A percentile compares a stretch with the other conserved stretches of the same genome.
These are phyloP conservation scores for Tipula lateralis DNA, from an alignment of 2,888 invertebrate genomes.

Conservation along the genomic window DNA sequence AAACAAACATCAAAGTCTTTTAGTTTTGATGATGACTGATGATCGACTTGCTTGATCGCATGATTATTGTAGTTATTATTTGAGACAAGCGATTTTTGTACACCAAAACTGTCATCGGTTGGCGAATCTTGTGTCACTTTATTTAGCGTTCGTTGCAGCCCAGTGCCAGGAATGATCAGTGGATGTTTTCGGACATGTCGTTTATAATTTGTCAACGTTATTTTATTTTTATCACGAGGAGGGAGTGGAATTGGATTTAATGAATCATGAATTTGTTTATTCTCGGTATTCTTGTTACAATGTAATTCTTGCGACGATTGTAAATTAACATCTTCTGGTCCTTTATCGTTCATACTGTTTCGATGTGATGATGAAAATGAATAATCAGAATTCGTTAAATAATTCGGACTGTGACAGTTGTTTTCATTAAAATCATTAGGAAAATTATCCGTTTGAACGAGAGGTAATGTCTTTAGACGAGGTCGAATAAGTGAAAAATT, in stretches of 20 bases:
- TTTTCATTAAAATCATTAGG: constrained; percentile 31
- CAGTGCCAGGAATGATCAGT: constrained; percentile 65
- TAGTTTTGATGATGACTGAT: constrained; percentile 19
- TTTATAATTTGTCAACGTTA: constrained; percentile 57
- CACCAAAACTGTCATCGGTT: constrained; percentile 39
- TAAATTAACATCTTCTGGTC: constrained; percentile 29
- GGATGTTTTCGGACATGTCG: constrained; percentile 78
- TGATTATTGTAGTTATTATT: constrained; percentile 25
- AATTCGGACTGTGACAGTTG: constrained; percentile 41
- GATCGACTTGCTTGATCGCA: constrained; percentile 20
- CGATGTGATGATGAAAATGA: constrained; percentile 40
- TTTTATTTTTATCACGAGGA: constrained; percentile 66
- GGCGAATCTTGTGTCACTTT: constrained; percentile 53
- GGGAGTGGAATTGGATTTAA: constrained; percentile 72
- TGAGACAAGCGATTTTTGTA: neutral
- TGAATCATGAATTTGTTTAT: constrained; percentile 31
- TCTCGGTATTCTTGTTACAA: constrained; percentile 28
- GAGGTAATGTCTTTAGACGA: constrained; percentile 31
- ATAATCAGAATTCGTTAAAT: constrained; percentile 44
- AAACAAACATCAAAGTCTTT: constrained; percentile 27
- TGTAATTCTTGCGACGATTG: constrained; percentile 28
- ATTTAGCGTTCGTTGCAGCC: constrained; percentile 58
- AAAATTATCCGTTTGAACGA: constrained; percentile 32
- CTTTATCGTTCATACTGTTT: constrained; percentile 30
- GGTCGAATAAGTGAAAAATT: constrained; percentile 36